A percentile compares a stretch with the other conserved stretches of the same genome.
Evolutionary conservation across 2,797 vertebrate genomes (phyloP).

Genomic region (Syndactyla subalaris): DNA sequence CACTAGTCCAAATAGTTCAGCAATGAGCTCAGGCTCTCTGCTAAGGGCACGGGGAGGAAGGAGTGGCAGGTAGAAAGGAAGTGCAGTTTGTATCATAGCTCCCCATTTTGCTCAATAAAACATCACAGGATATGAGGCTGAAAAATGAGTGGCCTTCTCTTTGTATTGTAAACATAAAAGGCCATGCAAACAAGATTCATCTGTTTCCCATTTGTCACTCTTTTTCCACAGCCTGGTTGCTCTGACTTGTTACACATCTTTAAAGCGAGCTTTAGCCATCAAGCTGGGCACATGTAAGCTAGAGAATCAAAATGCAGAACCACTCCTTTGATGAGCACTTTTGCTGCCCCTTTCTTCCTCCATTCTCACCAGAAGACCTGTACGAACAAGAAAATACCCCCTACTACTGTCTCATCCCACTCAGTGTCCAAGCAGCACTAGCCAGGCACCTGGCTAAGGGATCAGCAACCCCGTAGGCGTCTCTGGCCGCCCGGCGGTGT

Average conservation of each 20-base stretch:
- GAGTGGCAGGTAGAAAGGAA: not conserved
- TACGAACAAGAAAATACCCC: not conserved
- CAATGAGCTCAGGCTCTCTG: not conserved
- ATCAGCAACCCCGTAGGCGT: not conserved
- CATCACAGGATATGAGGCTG: not conserved
- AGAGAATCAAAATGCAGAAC: not conserved
- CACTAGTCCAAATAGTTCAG: not conserved
- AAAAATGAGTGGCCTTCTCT: not conserved
- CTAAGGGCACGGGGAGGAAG: not conserved
- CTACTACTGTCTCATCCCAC: not conserved
- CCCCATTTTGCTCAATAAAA: not conserved
- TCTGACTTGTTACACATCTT: not conserved
- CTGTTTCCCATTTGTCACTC: not conserved
- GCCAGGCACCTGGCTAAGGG: fast-evolving
- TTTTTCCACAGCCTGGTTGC: not conserved
- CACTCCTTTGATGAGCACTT: not conserved
- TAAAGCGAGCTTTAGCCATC: not conserved
- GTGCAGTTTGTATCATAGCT: not conserved
- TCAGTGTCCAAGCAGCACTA: not conserved
- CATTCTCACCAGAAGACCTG: not conserved
- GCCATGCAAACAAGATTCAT: not conserved
- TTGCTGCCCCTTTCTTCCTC: not conserved
- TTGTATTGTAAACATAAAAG: not conserved
- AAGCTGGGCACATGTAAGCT: not conserved
- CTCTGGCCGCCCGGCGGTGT: not conserved